Evolutionary conservation across 2,888 invertebrate species (phyloP).

Genomic region (Anthophora plumipes): DNA sequence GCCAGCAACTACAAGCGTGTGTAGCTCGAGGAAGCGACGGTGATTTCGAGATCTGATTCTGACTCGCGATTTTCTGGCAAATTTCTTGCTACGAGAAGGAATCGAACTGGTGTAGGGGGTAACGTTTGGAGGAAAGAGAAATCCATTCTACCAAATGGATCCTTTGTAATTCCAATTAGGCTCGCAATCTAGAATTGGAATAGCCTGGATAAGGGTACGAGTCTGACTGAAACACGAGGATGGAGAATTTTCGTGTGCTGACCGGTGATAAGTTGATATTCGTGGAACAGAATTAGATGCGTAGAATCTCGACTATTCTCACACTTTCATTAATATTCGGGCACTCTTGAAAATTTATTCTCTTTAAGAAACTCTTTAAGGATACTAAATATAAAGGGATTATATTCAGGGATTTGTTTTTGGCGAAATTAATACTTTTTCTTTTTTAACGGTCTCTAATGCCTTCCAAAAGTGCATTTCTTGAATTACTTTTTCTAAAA

Average conservation of each 20-base stretch:
- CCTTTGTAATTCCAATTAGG: conserved; percentile 26
- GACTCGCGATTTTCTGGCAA: background rate
- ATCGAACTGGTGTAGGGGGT: background rate
- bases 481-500: too few species aligned
- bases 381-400: too few species aligned
- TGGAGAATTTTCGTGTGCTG: conserved; percentile 44
- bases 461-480: too few species aligned
- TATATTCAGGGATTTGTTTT: too few species aligned
- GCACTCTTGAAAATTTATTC: too few species aligned
- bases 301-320: too few species aligned
- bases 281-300: conserved; percentile 1
- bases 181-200: background rate
- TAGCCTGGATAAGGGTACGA: conserved; percentile 31
- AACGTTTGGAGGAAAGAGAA: background rate
- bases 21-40: background rate
- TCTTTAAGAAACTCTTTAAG: too few species aligned
- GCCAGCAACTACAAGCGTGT: too few species aligned
- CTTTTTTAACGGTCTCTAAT: too few species aligned
- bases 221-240: background rate
- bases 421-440: too few species aligned
- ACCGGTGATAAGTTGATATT: conserved; percentile 35
- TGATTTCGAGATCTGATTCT: conserved; percentile 7
- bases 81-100: background rate
- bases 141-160: background rate
- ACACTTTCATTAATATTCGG: too few species aligned